Evolutionary conservation across 2,888 invertebrate genomes (phyloP), one percentile per base, ranked within the genome.

Genomic region (Platycheirus albimanus): DNA sequence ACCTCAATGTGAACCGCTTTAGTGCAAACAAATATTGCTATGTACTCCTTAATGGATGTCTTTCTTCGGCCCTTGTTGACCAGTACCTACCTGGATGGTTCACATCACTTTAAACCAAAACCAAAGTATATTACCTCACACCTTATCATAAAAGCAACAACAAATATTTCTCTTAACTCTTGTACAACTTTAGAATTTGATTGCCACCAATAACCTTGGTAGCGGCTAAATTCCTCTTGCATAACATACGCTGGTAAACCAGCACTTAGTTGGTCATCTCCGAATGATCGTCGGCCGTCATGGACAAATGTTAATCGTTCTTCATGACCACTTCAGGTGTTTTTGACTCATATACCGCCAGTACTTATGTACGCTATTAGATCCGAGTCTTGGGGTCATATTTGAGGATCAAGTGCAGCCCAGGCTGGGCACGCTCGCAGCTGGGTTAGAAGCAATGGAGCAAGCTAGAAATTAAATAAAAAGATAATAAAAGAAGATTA

Each of bases 191-290:
- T 92, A 52, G 93, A 93, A 85, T 93, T 92, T 0, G 98, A 97
- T 88, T 98, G 97, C 99, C 99, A 99, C 99, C 99, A 99, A 90
- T 97, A 98, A 0, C 99, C 99, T 74, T 96, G 97, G 90, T 98
- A 99, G 36, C 98, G 92, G 85, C 96, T 96, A 91, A 99, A 99
- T 91, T 99, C 99, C 90, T 99, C 99, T 91, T 99, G 99, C 90
- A 98, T 98, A 0, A 99, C 98, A 91, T 99, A 99, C 1, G 98
- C 98, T 0, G 99, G 98, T n/a, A 97, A 95, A 0, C 99, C 99
- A 0, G 98, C 97, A 87, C 95, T 96, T 0, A 95, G 91, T 0
- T 97, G 97, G 90, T 97, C 97, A 86, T 97, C 96, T 0, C 94
- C 93, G 86, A 97, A 91, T 80, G 92, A 93, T 85, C 93, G 91